Conservation (phyloP, 2,797 vertebrate genomes). For the Girardinus metallicus region DNA sequence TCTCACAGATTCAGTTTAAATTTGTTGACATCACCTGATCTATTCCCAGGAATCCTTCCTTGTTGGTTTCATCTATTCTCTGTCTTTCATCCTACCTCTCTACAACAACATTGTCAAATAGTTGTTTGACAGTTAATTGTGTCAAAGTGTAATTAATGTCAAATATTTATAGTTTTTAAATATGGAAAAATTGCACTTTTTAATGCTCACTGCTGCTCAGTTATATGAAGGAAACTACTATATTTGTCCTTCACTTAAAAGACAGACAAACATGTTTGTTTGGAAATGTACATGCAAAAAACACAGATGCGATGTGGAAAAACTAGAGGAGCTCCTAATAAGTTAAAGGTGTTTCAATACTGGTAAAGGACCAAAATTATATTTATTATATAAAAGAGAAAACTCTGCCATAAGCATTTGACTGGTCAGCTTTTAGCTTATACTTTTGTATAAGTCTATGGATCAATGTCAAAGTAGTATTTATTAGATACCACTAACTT, state of each 20-base stretch:
- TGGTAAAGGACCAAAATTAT: neutral
- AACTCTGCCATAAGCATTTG: neutral
- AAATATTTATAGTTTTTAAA: neutral
- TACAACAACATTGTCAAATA: neutral
- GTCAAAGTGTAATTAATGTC: neutral
- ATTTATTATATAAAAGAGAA: neutral
- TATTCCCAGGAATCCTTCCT: neutral
- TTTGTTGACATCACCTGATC: neutral
- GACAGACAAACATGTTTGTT: neutral
- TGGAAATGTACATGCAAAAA: neutral
- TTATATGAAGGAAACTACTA: neutral
- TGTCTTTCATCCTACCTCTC: neutral
- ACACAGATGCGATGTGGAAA: neutral
- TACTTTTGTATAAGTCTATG: neutral
- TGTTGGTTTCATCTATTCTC: neutral
- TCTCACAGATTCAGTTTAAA: neutral
- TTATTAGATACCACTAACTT: neutral
- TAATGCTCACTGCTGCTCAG: neutral
- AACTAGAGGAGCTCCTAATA: neutral
- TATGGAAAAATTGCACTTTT: neutral
- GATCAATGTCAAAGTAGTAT: neutral
- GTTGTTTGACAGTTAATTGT: neutral
- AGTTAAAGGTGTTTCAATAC: neutral
- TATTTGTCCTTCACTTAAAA: neutral
- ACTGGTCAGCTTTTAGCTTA: neutral